These are phyloP conservation scores for Caenorhabditis angaria DNA, from an alignment of 2,888 invertebrate species.

Conservation along the genomic window DNA sequence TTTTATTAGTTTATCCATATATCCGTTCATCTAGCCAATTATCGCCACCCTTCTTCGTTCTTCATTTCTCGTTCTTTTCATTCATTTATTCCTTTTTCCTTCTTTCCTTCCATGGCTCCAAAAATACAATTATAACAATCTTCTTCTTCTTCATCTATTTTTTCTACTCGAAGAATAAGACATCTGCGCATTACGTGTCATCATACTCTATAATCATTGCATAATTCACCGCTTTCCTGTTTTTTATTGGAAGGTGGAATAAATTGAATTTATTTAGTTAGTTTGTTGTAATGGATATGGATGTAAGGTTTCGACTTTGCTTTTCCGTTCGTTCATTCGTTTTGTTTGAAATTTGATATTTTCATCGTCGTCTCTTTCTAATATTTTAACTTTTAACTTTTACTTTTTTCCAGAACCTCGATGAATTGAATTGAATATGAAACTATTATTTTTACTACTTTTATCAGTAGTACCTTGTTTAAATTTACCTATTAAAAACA, in stretches of 20 bases:
- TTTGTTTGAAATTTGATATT: not conserved
- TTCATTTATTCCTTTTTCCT: slow-evolving; percentile 7
- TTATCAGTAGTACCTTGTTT: not conserved
- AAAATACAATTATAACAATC: slow-evolving; percentile 48
- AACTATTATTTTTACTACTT: not conserved
- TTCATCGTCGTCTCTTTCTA: not conserved
- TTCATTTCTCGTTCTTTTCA: slow-evolving; percentile 8
- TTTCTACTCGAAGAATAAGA: slow-evolving; percentile 34
- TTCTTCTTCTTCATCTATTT: slow-evolving; percentile 18
- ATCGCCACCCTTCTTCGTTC: slow-evolving; percentile 34
- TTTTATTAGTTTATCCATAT: slow-evolving; percentile 1
- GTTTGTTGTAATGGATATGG: slow-evolving; percentile 33
- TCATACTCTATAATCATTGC: slow-evolving; percentile 38
- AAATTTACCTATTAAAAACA: not conserved
- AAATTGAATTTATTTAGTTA: not conserved
- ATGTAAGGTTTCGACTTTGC: no score
- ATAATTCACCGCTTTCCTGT: slow-evolving; percentile 16
- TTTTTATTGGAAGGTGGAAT: not conserved
- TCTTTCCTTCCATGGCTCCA: no score
- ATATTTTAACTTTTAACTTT: not conserved
- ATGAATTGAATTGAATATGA: not conserved
- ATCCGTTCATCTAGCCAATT: slow-evolving; percentile 18
- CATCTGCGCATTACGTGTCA: slow-evolving; percentile 40
- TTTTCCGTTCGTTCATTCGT: slow-evolving; percentile 34
- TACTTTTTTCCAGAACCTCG: not conserved